These are phyloP conservation scores for Drosophila hydei DNA, from an alignment of 1,140 invertebrate species.

Conservation along the genomic window DNA sequence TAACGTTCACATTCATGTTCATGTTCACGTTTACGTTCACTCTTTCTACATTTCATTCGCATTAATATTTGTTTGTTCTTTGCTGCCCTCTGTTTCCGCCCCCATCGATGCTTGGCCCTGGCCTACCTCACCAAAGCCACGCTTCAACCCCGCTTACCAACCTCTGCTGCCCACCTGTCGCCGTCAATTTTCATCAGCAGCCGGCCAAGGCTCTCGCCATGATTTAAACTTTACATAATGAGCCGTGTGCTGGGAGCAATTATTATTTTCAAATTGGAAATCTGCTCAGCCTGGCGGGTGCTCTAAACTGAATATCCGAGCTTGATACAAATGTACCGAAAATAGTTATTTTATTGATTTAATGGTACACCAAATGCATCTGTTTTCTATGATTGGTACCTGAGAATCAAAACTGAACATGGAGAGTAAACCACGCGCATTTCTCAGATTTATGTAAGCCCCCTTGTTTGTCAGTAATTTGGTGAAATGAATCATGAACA, in stretches of 20 bases:
- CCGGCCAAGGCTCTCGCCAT: constrained; percentile 3
- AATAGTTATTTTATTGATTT: not conserved
- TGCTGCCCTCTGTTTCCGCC: not conserved
- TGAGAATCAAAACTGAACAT: not conserved
- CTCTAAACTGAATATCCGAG: not conserved
- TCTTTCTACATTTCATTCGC: constrained; percentile 20
- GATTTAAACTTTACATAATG: constrained; percentile 29
- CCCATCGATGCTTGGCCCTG: constrained; percentile 23
- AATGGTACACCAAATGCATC: not conserved
- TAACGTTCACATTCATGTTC: constrained; percentile 57
- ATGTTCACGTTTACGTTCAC: constrained; percentile 37
- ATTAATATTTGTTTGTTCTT: constrained; percentile 33
- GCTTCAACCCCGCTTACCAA: not conserved
- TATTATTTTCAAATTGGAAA: not conserved
- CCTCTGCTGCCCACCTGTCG: constrained; percentile 37
- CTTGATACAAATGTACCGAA: not conserved
- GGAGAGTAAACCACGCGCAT: not conserved
- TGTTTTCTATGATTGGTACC: not conserved
- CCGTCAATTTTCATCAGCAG: constrained; percentile 3
- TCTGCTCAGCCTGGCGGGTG: not conserved
- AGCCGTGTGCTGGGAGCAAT: constrained; percentile 1
- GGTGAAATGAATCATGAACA: constrained; percentile 54
- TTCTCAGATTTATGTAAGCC: constrained; percentile 33
- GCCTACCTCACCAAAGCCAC: constrained; percentile 42
- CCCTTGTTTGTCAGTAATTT: constrained; percentile 13